Evolutionary conservation across 2,797 vertebrate species (phyloP).

Genomic region (Sebastiscus tertius): DNA sequence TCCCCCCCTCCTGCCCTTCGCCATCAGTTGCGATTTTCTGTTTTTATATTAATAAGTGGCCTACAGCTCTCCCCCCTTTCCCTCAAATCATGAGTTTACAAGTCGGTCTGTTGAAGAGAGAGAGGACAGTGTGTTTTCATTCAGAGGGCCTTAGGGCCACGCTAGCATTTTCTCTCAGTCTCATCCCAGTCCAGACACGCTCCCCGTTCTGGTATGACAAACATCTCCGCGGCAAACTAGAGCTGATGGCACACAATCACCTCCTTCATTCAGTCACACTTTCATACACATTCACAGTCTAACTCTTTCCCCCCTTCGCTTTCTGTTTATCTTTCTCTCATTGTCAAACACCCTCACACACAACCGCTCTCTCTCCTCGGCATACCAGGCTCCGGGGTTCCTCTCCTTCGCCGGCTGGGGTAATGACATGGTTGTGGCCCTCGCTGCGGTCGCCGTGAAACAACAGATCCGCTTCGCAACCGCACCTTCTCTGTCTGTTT

Average conservation of each 20-base stretch:
- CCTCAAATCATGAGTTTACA: slow-evolving; percentile 28
- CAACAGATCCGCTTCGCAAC: slow-evolving; percentile 47
- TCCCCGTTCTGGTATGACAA: slow-evolving; percentile 69
- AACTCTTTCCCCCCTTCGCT: neutral
- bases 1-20: neutral
- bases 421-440: slow-evolving; percentile 68
- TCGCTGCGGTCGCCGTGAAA: slow-evolving; percentile 44
- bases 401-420: slow-evolving; percentile 32
- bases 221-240: slow-evolving; percentile 56
- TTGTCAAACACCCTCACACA: slow-evolving; percentile 44
- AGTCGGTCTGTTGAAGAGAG: slow-evolving; percentile 23
- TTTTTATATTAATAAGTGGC: slow-evolving; percentile 48
- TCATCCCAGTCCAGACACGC: slow-evolving; percentile 68
- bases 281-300: slow-evolving; percentile 23
- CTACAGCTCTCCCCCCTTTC: neutral
- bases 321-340: slow-evolving; percentile 52
- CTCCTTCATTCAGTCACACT: slow-evolving; percentile 29
- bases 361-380: slow-evolving; percentile 31
- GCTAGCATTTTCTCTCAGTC: slow-evolving; percentile 41
- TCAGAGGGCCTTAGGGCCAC: slow-evolving; percentile 29
- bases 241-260: slow-evolving; percentile 35
- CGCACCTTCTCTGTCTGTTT: slow-evolving; percentile 51
- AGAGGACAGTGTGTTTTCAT: slow-evolving; percentile 35
- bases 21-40: slow-evolving; percentile 48
- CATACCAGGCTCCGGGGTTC: slow-evolving; percentile 37